These are phyloP conservation scores for Macrobrachium nipponense DNA, from an alignment of 1,140 invertebrate genomes.

Conservation along the genomic window DNA sequence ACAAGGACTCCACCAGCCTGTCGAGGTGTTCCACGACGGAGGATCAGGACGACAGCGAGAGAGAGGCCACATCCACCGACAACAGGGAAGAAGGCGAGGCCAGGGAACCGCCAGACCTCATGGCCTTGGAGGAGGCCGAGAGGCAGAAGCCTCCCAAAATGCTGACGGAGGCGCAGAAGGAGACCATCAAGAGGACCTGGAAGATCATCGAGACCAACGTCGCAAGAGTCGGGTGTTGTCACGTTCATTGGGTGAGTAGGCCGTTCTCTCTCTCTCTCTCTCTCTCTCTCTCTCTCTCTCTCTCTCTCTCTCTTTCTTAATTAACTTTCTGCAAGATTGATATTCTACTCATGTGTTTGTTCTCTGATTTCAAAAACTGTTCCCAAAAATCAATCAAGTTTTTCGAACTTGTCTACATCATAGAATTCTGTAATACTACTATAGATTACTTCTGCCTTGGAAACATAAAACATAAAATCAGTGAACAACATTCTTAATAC, in stretches of 20 bases:
- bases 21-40: background rate
- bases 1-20: background rate
- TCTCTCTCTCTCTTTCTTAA: too few relatives aligned
- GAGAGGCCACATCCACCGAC: background rate
- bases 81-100: background rate
- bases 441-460: too few relatives aligned
- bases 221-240: constrained; percentile 39
- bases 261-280: too few relatives aligned
- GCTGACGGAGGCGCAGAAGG: constrained; percentile 67
- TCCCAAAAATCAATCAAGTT: too few relatives aligned
- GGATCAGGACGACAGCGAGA: background rate
- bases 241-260: constrained; percentile 53
- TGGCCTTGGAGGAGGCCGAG: background rate
- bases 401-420: too few relatives aligned
- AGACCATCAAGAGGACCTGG: constrained; percentile 49
- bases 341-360: too few relatives aligned
- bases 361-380: too few relatives aligned
- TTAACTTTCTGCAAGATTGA: too few relatives aligned
- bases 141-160: background rate
- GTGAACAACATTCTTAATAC: too few relatives aligned
- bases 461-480: too few relatives aligned
- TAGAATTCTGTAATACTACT: too few relatives aligned
- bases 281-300: too few relatives aligned
- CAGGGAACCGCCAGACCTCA: background rate
- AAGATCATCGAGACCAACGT: constrained; percentile 47